Evolutionary conservation across 2,888 invertebrate species (phyloP), one percentile per base, ranked within the genome.

Genomic region (Leptura quadrifasciata): DNA sequence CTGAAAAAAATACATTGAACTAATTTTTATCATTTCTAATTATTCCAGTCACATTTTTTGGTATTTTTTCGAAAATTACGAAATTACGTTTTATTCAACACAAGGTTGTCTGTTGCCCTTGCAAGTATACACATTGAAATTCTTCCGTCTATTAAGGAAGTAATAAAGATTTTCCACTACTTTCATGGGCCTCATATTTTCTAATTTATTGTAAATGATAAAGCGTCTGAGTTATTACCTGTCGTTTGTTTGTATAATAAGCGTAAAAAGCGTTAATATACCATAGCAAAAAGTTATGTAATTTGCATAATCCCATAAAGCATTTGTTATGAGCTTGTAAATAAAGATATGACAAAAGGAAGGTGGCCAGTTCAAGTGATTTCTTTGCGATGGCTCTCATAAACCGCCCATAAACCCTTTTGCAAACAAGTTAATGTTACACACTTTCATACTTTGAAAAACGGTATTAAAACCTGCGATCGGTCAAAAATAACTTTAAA

Each of bases 291-390:
- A 63, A 63, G 20, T 18, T 60, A 18, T 31, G 24, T 17, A 21
- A 15, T 55, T 68, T 55, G 55, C 55, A 31, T 68, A 68, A 24
- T 68, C 17, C 31, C 57, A 31, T 68, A 68, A 68, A 68, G 55
- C 31, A 31, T 68, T 17, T 35, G 18, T 57, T 68, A 68, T 57
- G 68, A 57, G 58, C 60, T 52, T 60, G 64, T 72, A 75, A 75
- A 75, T 75, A 75, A 75, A 71, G 75, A 63, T 72, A 65, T 58
- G 75, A 72, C 74, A 67, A 75, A 75, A 71, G 61, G 52, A 60
- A 39, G 35, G 31, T 47, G 60, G 60, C 18, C 60, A 54, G 35
- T 47, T 35, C 61, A 39, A 61, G 70, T 60, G 60, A 71, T 57
- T 60, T 24, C 60, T 60, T 71, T 20, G 68, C 55, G 68, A 68